Percentiles rank a stretch among this genome's conserved stretches.
These are phyloP conservation scores for Resseliella maxima DNA, from an alignment of 2,888 invertebrate genomes.

Conservation along the genomic window DNA sequence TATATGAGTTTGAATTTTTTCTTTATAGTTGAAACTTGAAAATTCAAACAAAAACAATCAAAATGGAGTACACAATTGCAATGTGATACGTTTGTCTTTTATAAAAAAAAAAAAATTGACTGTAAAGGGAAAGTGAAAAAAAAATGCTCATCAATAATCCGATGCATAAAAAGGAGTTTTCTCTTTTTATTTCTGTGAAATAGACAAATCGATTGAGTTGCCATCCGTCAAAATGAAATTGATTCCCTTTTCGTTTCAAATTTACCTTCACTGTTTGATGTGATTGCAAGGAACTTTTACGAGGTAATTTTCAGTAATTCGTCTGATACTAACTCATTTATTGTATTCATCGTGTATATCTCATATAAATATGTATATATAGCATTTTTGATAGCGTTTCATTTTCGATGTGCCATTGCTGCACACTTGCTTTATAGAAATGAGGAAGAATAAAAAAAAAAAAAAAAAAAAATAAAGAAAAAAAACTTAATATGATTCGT, in stretches of 20 bases:
- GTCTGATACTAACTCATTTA: not conserved
- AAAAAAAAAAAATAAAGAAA: too few relatives aligned
- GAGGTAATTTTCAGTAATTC: not conserved
- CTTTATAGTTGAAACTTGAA: not conserved
- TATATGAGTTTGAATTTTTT: not conserved
- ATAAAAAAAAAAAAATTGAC: too few relatives aligned
- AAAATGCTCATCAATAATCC: not conserved
- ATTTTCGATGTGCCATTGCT: conserved; percentile 19
- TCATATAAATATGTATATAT: not conserved
- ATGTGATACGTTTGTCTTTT: conserved; percentile 3
- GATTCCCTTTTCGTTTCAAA: not conserved
- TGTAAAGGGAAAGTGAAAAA: too few relatives aligned
- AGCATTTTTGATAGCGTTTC: not conserved
- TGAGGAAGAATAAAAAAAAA: too few relatives aligned
- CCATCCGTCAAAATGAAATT: not conserved
- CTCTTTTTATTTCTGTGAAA: not conserved
- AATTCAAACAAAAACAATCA: not conserved
- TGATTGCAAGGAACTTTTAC: conserved; percentile 31
- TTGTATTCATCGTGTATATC: not conserved
- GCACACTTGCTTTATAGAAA: not conserved
- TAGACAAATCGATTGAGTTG: not conserved
- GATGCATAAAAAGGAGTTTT: not conserved
- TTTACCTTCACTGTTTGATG: conserved; percentile 30
- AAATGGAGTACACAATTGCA: not conserved
- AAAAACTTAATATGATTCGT: conserved; percentile 31